A percentile compares a stretch with the other conserved stretches of the same genome.
These are phyloP conservation scores for Folsomia manolachei DNA, from an alignment of 2,888 invertebrate species.

Conservation along the genomic window DNA sequence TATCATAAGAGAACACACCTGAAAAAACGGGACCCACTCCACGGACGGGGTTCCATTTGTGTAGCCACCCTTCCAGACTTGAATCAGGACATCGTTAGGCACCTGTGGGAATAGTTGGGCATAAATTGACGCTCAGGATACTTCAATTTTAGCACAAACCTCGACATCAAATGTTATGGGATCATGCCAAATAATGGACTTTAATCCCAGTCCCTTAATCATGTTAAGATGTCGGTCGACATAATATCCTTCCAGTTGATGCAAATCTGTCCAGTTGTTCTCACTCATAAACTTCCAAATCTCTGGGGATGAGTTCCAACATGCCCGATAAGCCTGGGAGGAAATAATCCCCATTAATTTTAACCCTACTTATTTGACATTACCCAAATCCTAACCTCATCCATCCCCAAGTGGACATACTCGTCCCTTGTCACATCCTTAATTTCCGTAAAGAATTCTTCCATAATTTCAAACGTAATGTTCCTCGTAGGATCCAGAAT, in stretches of 20 bases:
- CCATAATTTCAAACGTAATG: conserved; percentile 66
- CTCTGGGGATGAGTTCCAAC: conserved; percentile 55
- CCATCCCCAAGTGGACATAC: conserved; percentile 88
- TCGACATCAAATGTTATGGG: conserved; percentile 72
- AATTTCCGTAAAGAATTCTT: conserved; percentile 69
- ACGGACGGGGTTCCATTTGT: conserved; percentile 33
- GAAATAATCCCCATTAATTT: too few relatives aligned
- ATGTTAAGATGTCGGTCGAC: conserved; percentile 63
- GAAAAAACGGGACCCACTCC: conserved; percentile 3
- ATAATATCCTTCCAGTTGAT: conserved; percentile 66
- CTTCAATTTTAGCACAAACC: conserved; percentile 27
- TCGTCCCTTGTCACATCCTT: conserved; percentile 68
- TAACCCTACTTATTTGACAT: not conserved
- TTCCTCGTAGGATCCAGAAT: conserved; percentile 75
- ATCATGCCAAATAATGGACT: conserved; percentile 79
- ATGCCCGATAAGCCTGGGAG: conserved; percentile 44
- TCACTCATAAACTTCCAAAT: conserved; percentile 63
- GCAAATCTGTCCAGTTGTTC: conserved; percentile 55
- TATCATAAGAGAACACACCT: too few relatives aligned
- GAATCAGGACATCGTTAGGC: conserved; percentile 67
- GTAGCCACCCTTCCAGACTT: conserved; percentile 69
- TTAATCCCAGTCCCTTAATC: conserved; percentile 57
- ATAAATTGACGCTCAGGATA: too few relatives aligned
- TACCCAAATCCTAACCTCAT: conserved; percentile 61
- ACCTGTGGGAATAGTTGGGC: conserved; percentile 20